Evolutionary conservation across 2,797 vertebrate genomes (phyloP).

Genomic region (Gadopsis bispinosus): DNA sequence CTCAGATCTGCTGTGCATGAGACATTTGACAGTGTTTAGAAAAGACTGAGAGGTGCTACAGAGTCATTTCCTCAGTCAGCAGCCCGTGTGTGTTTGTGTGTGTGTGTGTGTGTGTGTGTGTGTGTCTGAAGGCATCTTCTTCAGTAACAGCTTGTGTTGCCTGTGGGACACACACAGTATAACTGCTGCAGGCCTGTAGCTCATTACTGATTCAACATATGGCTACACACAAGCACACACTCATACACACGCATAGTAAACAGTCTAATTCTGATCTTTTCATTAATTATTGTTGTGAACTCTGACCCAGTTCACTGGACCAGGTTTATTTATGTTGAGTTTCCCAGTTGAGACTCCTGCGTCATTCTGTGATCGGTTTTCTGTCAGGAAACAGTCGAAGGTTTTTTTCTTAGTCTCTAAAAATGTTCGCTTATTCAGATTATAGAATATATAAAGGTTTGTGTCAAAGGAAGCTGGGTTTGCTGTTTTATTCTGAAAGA

Average conservation of each 20-base stretch:
- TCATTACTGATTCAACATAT: constrained; percentile 75
- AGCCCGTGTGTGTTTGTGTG: constrained; percentile 18
- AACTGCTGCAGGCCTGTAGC: constrained; percentile 70
- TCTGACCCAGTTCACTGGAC: constrained; percentile 63
- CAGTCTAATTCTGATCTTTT: constrained; percentile 39
- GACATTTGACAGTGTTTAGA: background rate
- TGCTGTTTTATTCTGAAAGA: background rate
- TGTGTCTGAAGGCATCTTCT: constrained; percentile 64
- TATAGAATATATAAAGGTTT: background rate
- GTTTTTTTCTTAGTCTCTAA: background rate
- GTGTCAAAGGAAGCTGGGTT: background rate
- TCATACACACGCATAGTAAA: constrained; percentile 31
- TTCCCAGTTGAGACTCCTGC: constrained; percentile 47
- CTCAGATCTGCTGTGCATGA: background rate
- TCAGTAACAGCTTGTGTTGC: constrained; percentile 77
- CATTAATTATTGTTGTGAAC: constrained; percentile 57
- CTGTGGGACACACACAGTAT: constrained; percentile 63
- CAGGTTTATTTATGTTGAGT: constrained; percentile 54
- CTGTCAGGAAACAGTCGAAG: background rate
- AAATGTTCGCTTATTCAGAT: background rate
- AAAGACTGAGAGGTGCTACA: background rate
- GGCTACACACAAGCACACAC: constrained; percentile 39
- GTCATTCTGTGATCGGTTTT: constrained; percentile 3
- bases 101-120: constrained; percentile 21
- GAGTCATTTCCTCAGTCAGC: constrained; percentile 29